Evolutionary conservation across 2,888 invertebrate species (phyloP).

Genomic region (Acleris sparsana): DNA sequence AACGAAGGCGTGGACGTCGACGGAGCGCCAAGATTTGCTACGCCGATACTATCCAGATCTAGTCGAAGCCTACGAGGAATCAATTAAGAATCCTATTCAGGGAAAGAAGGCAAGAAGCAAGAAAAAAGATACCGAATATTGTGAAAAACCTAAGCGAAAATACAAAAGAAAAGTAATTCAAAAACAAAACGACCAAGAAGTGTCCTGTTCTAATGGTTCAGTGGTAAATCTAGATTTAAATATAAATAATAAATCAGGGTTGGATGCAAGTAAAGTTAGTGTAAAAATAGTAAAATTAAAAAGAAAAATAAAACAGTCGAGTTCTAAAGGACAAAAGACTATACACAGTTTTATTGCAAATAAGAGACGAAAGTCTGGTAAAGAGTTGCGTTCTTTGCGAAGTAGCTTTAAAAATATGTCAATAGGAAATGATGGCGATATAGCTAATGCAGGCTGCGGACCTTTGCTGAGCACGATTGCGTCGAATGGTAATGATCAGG

Average conservation of each 20-base stretch:
- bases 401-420: slow-evolving; percentile 60
- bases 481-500: slow-evolving; percentile 48
- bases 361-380: slow-evolving; percentile 59
- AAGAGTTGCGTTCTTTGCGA: slow-evolving; percentile 47
- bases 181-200: slow-evolving; percentile 42
- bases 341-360: slow-evolving; percentile 68
- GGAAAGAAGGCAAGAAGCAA: slow-evolving; percentile 63
- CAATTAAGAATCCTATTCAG: slow-evolving; percentile 80
- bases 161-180: slow-evolving; percentile 63
- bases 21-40: slow-evolving; percentile 87
- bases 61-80: slow-evolving; percentile 83
- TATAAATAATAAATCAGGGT: slow-evolving; percentile 42
- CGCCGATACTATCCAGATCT: slow-evolving; percentile 85
- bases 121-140: slow-evolving; percentile 56
- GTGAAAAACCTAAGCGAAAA: slow-evolving; percentile 66
- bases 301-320: slow-evolving; percentile 59
- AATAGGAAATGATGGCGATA: slow-evolving; percentile 42
- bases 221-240: slow-evolving; percentile 52
- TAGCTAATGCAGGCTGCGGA: slow-evolving; percentile 38
- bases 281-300: slow-evolving; percentile 72
- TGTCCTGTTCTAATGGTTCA: slow-evolving; percentile 53
- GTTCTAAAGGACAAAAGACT: slow-evolving; percentile 63
- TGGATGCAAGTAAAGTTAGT: slow-evolving; percentile 59
- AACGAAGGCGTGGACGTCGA: slow-evolving; percentile 84
- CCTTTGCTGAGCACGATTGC: slow-evolving; percentile 58